Evolutionary conservation across 2,797 vertebrate species (phyloP).

Genomic region (Hybognathus amarus): DNA sequence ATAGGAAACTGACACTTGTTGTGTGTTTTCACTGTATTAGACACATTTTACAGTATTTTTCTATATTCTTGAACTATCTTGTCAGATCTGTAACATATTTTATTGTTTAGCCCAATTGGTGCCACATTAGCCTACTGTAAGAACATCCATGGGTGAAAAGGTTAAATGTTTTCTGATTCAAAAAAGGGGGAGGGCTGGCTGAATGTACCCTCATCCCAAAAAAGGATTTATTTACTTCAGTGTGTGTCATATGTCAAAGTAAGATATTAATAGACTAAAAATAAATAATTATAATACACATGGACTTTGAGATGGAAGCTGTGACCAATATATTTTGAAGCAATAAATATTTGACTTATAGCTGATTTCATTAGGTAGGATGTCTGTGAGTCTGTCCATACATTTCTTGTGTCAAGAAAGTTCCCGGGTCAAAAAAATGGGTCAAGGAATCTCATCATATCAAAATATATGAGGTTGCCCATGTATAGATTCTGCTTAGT

Average conservation of each 20-base stretch:
- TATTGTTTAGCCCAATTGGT: not conserved
- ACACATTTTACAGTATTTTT: not conserved
- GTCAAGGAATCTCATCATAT: not conserved
- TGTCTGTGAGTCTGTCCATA: not conserved
- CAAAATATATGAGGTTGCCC: constrained; percentile 3
- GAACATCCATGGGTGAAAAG: not conserved
- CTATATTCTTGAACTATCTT: not conserved
- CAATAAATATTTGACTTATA: not conserved
- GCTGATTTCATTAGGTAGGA: not conserved
- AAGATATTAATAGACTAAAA: constrained; percentile 11
- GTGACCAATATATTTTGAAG: not conserved
- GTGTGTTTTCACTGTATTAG: not conserved
- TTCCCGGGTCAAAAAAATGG: not conserved
- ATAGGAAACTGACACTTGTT: not conserved
- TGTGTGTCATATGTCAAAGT: not conserved
- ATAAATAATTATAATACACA: constrained; percentile 1
- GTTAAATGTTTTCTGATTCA: not conserved
- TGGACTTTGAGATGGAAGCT: not conserved
- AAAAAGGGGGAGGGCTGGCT: not conserved
- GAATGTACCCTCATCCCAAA: not conserved
- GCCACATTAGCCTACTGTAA: not conserved
- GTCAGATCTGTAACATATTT: no score
- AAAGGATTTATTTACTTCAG: constrained; percentile 2
- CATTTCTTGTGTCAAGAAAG: not conserved
- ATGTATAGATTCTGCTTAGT: constrained; percentile 37